A percentile compares a stretch with the other conserved stretches of the same genome.
Evolutionary conservation across 2,113 vertebrate genomes (phyloP).

Genomic region (Marmota monax): DNA sequence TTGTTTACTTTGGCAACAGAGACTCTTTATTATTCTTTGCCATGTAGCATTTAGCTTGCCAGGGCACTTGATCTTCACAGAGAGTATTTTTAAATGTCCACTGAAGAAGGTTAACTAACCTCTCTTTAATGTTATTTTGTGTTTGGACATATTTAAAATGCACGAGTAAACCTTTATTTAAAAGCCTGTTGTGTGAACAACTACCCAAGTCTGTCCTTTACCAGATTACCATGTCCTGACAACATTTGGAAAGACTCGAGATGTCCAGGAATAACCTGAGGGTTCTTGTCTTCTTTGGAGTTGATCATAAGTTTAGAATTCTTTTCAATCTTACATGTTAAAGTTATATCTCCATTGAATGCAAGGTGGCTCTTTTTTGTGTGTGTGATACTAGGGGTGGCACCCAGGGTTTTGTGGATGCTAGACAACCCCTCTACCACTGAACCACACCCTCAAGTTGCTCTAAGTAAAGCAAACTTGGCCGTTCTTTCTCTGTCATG

Average conservation of each 20-base stretch:
- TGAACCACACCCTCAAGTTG: not conserved
- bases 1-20: accelerated
- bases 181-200: not conserved
- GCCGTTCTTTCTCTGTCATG: not conserved
- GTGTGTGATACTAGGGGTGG: not conserved
- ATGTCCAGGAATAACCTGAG: not conserved
- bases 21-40: not conserved
- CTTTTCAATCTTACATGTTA: not conserved
- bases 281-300: not conserved
- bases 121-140: not conserved
- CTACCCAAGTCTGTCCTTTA: not conserved
- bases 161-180: not conserved
- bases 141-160: not conserved
- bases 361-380: not conserved
- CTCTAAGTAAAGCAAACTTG: not conserved
- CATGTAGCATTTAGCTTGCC: not conserved
- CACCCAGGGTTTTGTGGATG: not conserved
- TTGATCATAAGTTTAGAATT: not conserved
- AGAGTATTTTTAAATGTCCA: not conserved
- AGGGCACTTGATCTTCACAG: not conserved
- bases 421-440: not conserved
- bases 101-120: not conserved
- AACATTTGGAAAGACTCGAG: not conserved
- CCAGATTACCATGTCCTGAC: not conserved
- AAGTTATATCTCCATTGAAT: not conserved